phyloP scores from a whole-genome alignment of 2,113 vertebrate species.

The Trinectes maculatus region DNA sequence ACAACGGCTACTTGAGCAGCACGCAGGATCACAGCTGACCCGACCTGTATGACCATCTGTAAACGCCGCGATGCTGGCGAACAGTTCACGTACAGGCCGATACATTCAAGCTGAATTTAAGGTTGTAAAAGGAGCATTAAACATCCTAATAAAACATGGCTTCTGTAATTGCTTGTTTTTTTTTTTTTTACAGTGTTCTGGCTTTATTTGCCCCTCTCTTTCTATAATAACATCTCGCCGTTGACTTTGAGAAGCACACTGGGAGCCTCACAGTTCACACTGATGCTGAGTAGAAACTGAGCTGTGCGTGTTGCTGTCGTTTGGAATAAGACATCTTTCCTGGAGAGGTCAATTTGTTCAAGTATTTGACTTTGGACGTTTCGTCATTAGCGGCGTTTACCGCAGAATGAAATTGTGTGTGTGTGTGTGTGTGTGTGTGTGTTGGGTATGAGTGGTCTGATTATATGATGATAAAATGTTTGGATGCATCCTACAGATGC shows the following conservation, averaged over 20 bases:
- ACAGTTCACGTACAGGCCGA: neutral
- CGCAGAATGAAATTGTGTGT: too few species aligned
- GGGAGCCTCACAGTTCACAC: slow-evolving; percentile 27
- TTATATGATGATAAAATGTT: neutral
- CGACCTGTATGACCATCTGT: too few species aligned
- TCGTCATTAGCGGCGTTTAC: neutral
- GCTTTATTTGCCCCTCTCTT: slow-evolving; percentile 33
- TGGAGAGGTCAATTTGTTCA: slow-evolving; percentile 43
- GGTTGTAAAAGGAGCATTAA: slow-evolving; percentile 7
- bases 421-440: too few species aligned
- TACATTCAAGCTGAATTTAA: neutral
- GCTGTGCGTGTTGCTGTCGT: slow-evolving; percentile 50
- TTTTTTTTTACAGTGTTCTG: slow-evolving; percentile 35
- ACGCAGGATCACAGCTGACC: too few species aligned
- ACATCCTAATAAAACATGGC: slow-evolving; percentile 10
- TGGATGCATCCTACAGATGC: too few species aligned
- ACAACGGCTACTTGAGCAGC: too few species aligned
- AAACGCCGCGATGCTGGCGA: neutral
- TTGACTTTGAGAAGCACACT: slow-evolving; percentile 41
- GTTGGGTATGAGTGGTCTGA: too few species aligned
- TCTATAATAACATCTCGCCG: slow-evolving; percentile 17
- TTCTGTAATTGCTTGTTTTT: slow-evolving; percentile 27
- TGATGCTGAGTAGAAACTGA: slow-evolving; percentile 36
- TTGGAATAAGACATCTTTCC: slow-evolving; percentile 44
- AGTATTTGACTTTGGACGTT: slow-evolving; percentile 48